These are phyloP conservation scores for Sorex maritimensis DNA, from an alignment of 2,797 vertebrate genomes.

Conservation along the genomic window DNA sequence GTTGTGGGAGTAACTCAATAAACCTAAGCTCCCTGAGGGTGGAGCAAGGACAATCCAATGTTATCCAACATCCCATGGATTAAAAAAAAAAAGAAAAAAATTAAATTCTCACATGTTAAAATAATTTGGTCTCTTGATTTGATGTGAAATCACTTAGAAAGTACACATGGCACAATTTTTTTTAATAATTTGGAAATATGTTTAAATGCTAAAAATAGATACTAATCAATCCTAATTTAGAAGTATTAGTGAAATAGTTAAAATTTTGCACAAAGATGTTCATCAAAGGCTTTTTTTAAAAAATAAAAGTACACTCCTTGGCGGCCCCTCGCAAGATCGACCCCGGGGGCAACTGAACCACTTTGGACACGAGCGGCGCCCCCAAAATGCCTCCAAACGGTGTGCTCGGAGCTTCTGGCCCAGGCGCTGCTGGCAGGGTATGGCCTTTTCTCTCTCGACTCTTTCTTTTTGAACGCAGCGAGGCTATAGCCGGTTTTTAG, in stretches of 20 bases:
- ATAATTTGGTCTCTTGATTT: neutral
- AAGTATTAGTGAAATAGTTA: constrained; percentile 10
- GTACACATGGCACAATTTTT: constrained; percentile 15
- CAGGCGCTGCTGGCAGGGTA: too few species aligned
- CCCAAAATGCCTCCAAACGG: too few species aligned
- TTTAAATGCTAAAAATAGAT: neutral
- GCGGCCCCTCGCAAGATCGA: too few species aligned
- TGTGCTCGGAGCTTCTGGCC: too few species aligned
- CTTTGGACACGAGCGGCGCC: too few species aligned
- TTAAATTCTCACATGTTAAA: neutral
- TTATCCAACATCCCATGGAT: neutral
- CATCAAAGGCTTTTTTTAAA: neutral
- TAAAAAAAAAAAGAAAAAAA: constrained; percentile 36
- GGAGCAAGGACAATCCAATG: too few species aligned
- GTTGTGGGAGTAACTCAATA: too few species aligned
- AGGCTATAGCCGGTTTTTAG: too few species aligned
- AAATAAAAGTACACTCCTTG: neutral
- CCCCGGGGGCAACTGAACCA: too few species aligned
- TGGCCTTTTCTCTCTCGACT: too few species aligned
- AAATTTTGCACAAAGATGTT: constrained; percentile 14
- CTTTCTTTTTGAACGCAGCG: too few species aligned
- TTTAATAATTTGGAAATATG: neutral
- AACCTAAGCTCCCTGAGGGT: too few species aligned
- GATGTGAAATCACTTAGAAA: neutral
- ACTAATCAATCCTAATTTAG: neutral